Evolutionary conservation across 2,888 invertebrate species (phyloP), one percentile per base, ranked within the genome.

Genomic region (Rhaphigaster nebulosa): DNA sequence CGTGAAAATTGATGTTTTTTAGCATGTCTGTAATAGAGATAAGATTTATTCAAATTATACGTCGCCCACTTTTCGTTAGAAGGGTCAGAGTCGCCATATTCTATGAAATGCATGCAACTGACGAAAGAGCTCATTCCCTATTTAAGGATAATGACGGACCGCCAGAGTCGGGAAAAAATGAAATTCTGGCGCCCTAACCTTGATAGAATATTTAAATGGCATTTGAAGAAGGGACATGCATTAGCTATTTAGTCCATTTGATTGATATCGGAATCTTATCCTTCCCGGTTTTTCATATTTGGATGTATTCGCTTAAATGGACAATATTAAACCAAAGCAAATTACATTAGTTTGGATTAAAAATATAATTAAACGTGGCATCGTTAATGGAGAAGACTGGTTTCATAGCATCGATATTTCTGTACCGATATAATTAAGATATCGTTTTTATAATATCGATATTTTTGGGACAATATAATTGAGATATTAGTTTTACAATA

Each of bases 91-190:
- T 76, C 70, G 4, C 2, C 20, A 76, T 76, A 38, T 76, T 38
- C 34, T 1, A 0, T 76, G 34, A 8, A 38, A 38, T 38, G 70
- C 38, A 76, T 76, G 70, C 34, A 6, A 38, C 34, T 29, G 34
- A 29, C 18, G 38, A 76, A 5, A 76, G 70, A 26, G 34, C 38
- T 38, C 70, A 76, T 76, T 76, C 70, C 70, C 3, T 38, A 76
- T 76, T 76, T 76, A 76, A 38, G 70, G 38, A 76, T 76, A 76
- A 76, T 76, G 70, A 76, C 38, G 23, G 34, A 38, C 70, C 70
- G 1, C 12, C 8, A 23, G 34, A 12, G 38, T 20, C 6, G 34
- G 34, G 34, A 29, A 3, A 38, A 76, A 76, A 76, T 76, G 20
- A 38, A 76, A 76, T 38, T 76, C 70, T 12, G 18, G 4, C 38